A percentile compares a stretch with the other conserved stretches of the same genome.
phyloP scores from a whole-genome alignment of 2,797 vertebrate genomes.

The Moxostoma hubbsi region DNA sequence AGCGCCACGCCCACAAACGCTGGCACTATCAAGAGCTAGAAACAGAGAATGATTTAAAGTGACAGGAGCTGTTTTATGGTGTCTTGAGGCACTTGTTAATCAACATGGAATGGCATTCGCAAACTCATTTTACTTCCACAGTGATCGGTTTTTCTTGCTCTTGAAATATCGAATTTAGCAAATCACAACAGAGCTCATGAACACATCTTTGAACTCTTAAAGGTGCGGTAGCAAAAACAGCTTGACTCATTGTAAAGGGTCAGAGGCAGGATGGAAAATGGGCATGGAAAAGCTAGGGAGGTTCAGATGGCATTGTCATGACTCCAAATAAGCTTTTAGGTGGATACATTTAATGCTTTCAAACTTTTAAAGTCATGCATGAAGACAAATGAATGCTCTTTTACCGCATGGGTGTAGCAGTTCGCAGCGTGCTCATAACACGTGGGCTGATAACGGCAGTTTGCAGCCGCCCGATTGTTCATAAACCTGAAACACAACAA shows the following conservation, averaged over 20 bases:
- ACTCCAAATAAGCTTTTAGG: too few relatives aligned
- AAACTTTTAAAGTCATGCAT: not conserved
- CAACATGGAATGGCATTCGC: too few relatives aligned
- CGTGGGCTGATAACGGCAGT: constrained; percentile 97
- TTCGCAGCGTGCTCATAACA: constrained; percentile 98
- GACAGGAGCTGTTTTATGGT: too few relatives aligned
- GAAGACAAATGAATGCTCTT: constrained; percentile 53
- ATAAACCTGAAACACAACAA: constrained; percentile 86
- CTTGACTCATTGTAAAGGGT: too few relatives aligned
- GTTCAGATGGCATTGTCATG: not conserved
- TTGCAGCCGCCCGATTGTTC: constrained; percentile 93
- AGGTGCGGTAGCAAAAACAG: too few relatives aligned
- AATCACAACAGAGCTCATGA: too few relatives aligned
- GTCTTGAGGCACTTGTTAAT: too few relatives aligned
- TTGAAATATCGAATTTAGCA: too few relatives aligned
- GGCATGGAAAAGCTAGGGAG: not conserved
- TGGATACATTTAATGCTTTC: not conserved
- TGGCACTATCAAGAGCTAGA: constrained; percentile 91
- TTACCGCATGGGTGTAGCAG: constrained; percentile 98
- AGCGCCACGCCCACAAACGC: constrained; percentile 90
- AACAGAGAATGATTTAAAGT: not conserved
- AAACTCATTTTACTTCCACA: too few relatives aligned
- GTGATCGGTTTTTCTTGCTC: too few relatives aligned
- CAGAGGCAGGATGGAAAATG: too few relatives aligned
- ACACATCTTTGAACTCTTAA: too few relatives aligned